Percentiles rank a stretch among this genome's conserved stretches.
Evolutionary conservation across 2,888 invertebrate species (phyloP).

Genomic region (Pegoplata infirma): DNA sequence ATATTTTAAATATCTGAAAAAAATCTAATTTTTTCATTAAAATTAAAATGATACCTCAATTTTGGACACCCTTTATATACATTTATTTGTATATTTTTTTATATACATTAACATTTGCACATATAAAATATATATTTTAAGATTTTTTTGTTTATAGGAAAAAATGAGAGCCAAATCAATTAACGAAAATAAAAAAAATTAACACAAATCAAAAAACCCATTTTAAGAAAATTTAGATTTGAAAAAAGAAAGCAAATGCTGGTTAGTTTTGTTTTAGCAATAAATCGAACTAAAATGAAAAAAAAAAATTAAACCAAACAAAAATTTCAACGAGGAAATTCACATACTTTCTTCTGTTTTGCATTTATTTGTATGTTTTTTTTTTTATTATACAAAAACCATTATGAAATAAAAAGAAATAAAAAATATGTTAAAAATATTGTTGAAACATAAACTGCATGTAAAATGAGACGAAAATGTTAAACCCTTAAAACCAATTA

Average conservation of each 20-base stretch:
- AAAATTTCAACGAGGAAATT: constrained; percentile 46
- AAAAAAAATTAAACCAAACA: constrained; percentile 22
- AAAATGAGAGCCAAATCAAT: constrained; percentile 51
- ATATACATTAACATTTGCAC: not conserved
- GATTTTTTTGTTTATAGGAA: not conserved
- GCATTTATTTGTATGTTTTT: constrained; percentile 57
- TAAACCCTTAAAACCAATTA: not conserved
- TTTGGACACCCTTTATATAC: too few species aligned
- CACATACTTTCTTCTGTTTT: constrained; percentile 65
- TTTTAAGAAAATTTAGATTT: constrained; percentile 1
- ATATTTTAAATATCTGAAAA: too few species aligned
- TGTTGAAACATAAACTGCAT: not conserved
- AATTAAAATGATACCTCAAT: too few species aligned
- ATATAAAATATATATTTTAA: not conserved
- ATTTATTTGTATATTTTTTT: not conserved
- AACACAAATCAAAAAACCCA: constrained; percentile 25
- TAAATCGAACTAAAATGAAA: constrained; percentile 16
- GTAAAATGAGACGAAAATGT: not conserved
- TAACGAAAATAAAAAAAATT: constrained; percentile 24
- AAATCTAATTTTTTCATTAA: too few species aligned
- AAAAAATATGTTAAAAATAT: not conserved
- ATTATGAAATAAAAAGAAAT: not conserved
- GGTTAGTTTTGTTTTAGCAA: constrained; percentile 40
- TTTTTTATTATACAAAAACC: constrained; percentile 18
- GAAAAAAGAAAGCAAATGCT: constrained; percentile 52